Conservation (phyloP, 1,140 invertebrate genomes). For the Drosophila chauvacae region DNA sequence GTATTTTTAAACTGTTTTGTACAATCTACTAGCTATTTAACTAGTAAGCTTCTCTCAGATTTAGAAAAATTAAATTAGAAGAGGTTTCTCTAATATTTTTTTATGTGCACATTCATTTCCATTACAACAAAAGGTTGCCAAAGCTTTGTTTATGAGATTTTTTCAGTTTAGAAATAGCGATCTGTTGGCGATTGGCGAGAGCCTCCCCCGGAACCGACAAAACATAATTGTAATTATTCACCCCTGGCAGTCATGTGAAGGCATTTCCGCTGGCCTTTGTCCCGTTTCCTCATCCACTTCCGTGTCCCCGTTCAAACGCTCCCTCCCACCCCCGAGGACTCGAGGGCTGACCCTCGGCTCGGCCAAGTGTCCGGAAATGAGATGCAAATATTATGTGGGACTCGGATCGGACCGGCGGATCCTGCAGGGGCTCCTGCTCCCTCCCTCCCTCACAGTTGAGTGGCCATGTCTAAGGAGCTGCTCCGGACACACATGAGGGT, state of each 20-base stretch:
- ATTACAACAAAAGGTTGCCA: not conserved
- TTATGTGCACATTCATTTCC: not conserved
- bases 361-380: constrained; percentile 84
- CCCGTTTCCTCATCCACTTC: constrained; percentile 38
- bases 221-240: constrained; percentile 74
- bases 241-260: constrained; percentile 60
- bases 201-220: constrained; percentile 18
- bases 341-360: constrained; percentile 61
- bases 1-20: too few species aligned
- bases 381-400: constrained; percentile 84
- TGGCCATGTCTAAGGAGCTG: constrained; percentile 50
- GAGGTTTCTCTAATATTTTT: not conserved
- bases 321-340: constrained; percentile 24
- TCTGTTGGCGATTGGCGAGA: not conserved
- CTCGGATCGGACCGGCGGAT: constrained; percentile 52
- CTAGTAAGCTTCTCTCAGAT: too few species aligned
- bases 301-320: constrained; percentile 60
- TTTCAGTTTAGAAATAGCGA: constrained; percentile 11
- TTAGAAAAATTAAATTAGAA: too few species aligned
- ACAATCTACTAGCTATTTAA: too few species aligned
- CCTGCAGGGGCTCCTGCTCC: constrained; percentile 21
- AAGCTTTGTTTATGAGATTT: constrained; percentile 34
- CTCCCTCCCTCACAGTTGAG: constrained; percentile 47
- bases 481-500: constrained; percentile 51
- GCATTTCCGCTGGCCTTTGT: constrained; percentile 71